Conservation (phyloP, 2,113 vertebrate species). For the Acinonyx jubatus region DNA sequence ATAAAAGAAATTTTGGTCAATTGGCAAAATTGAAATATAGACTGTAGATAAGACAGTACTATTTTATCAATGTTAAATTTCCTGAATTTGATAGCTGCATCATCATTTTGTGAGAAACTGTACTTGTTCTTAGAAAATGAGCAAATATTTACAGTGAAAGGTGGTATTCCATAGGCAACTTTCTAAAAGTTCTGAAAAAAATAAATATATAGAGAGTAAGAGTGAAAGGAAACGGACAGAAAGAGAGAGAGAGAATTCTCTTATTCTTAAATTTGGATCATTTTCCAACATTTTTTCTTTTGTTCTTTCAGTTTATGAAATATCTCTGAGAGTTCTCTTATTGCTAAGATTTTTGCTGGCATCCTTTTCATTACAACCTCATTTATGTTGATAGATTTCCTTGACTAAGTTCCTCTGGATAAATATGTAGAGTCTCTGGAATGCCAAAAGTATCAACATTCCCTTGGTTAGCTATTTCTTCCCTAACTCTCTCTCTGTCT, state of each 20-base stretch:
- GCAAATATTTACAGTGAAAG: background rate
- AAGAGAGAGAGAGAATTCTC: background rate
- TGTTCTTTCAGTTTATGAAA: background rate
- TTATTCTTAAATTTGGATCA: background rate
- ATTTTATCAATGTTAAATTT: background rate
- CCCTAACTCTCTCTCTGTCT: background rate
- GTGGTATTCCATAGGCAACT: background rate
- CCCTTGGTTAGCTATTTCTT: background rate
- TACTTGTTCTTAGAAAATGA: background rate
- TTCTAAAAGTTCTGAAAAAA: background rate
- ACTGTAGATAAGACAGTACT: background rate
- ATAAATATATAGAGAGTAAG: background rate
- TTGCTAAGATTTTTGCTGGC: background rate
- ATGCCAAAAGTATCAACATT: background rate
- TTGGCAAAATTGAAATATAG: background rate
- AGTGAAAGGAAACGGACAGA: background rate
- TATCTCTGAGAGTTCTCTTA: background rate
- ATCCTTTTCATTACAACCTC: background rate
- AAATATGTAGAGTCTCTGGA: background rate
- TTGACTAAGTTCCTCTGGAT: background rate
- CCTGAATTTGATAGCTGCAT: background rate
- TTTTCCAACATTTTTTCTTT: background rate
- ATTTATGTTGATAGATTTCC: background rate
- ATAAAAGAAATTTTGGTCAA: background rate
- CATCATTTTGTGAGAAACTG: background rate